These are phyloP conservation scores for Chiloscyllium punctatum DNA, from an alignment of 2,797 vertebrate species.

Conservation along the genomic window DNA sequence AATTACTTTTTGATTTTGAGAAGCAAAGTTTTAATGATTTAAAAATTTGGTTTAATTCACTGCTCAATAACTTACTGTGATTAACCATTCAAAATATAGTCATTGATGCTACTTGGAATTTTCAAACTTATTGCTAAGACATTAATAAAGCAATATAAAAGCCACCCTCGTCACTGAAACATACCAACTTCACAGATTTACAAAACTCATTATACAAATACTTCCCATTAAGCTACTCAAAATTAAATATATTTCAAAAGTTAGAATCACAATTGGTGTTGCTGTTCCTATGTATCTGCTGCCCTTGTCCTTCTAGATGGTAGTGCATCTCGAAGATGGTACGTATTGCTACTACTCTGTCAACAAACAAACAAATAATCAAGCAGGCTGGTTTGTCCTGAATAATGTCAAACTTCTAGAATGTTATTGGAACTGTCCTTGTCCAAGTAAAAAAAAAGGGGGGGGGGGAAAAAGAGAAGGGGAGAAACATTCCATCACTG, in stretches of 20 bases:
- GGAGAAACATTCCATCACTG: too few relatives aligned
- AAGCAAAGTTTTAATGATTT: not conserved
- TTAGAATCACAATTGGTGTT: too few relatives aligned
- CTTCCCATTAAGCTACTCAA: not conserved
- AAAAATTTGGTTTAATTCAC: not conserved
- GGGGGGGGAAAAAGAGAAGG: too few relatives aligned
- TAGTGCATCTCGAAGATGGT: too few relatives aligned
- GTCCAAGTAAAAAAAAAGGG: too few relatives aligned
- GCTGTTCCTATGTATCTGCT: too few relatives aligned
- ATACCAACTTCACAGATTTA: not conserved
- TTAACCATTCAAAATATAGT: not conserved
- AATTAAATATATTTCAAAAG: not conserved
- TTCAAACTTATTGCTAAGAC: not conserved
- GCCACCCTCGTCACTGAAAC: not conserved
- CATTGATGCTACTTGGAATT: not conserved
- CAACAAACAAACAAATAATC: too few relatives aligned
- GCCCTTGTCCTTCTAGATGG: too few relatives aligned
- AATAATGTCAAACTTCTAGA: too few relatives aligned
- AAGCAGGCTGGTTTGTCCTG: too few relatives aligned
- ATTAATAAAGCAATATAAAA: not conserved
- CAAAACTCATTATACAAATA: not conserved
- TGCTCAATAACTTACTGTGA: not conserved
- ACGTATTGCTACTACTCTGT: too few relatives aligned
- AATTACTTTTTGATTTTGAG: not conserved
- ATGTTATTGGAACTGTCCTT: too few relatives aligned